Percentiles rank a stretch among this genome's conserved stretches.
Conservation (phyloP, 1,140 invertebrate species). For the Pantala flavescens region DNA sequence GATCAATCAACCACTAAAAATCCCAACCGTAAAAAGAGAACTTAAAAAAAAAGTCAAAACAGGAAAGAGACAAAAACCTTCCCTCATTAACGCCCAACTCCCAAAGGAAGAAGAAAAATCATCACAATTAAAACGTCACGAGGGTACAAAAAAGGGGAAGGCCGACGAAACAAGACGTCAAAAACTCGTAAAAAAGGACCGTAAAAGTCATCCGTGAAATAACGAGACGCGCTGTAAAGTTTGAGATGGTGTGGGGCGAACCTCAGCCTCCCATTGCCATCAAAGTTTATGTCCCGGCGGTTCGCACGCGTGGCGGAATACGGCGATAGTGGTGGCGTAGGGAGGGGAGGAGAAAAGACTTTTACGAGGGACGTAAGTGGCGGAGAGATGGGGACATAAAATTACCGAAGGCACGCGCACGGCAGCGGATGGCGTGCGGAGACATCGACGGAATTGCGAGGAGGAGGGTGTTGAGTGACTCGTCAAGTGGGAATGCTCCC, state of each 20-base stretch:
- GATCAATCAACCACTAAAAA: no score
- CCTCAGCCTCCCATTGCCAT: slow-evolving; percentile 1
- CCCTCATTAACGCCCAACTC: no score
- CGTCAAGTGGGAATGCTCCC: not conserved
- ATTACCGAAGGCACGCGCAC: not conserved
- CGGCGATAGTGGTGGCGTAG: not conserved
- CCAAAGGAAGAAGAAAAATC: no score
- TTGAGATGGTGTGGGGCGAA: not conserved
- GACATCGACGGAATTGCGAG: not conserved
- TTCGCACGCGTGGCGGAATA: slow-evolving; percentile 7
- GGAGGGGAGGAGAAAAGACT: not conserved
- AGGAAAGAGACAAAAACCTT: no score
- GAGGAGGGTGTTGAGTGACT: not conserved
- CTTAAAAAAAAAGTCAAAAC: no score
- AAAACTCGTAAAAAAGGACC: slow-evolving; percentile 1
- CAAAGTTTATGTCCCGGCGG: slow-evolving; percentile 3
- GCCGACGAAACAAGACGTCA: slow-evolving; percentile 2
- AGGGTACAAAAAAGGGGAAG: not conserved
- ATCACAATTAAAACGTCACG: no score
- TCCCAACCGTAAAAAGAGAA: no score
- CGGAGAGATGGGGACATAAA: slow-evolving; percentile 4
- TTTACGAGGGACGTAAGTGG: not conserved
- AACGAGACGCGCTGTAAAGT: slow-evolving; percentile 4
- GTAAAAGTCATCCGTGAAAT: slow-evolving; percentile 9
- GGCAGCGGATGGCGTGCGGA: not conserved